Conservation (phyloP, 2,797 vertebrate genomes). For the Bradypodion ventrale region DNA sequence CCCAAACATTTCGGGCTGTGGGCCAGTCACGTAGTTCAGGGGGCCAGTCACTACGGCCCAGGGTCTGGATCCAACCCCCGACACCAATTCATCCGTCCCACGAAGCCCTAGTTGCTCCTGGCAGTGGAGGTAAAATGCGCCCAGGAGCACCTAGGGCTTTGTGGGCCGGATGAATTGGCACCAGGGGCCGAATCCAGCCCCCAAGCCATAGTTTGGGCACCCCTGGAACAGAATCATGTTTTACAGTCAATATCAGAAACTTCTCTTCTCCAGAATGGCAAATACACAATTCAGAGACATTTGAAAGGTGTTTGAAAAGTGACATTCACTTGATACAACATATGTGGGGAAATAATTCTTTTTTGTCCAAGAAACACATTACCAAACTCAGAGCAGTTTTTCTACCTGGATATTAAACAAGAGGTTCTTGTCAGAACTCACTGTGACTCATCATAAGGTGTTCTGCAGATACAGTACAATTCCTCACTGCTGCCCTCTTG, state of each 20-base stretch:
- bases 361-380: constrained; percentile 75
- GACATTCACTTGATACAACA: constrained; percentile 70
- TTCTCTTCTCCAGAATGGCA: constrained; percentile 60
- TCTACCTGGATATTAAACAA: constrained; percentile 81
- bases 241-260: constrained; percentile 57
- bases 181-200: too few relatives aligned
- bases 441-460: constrained; percentile 98
- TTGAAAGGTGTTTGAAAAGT: constrained; percentile 67
- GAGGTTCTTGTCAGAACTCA: constrained; percentile 84
- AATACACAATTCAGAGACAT: constrained; percentile 69
- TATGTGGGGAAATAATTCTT: constrained; percentile 66
- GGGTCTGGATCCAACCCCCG: too few relatives aligned
- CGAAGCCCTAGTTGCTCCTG: too few relatives aligned
- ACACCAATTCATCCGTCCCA: too few relatives aligned
- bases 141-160: too few relatives aligned
- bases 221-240: too few relatives aligned
- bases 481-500: constrained; percentile 98
- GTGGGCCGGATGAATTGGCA: too few relatives aligned
- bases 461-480: constrained; percentile 99
- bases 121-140: too few relatives aligned
- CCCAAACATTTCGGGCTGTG: too few relatives aligned
- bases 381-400: constrained; percentile 79
- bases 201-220: too few relatives aligned
- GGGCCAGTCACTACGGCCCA: too few relatives aligned
- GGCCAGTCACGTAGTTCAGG: too few relatives aligned